Evolutionary conservation across 2,888 invertebrate species (phyloP).

Genomic region (Synanthedon andrenaeformis): DNA sequence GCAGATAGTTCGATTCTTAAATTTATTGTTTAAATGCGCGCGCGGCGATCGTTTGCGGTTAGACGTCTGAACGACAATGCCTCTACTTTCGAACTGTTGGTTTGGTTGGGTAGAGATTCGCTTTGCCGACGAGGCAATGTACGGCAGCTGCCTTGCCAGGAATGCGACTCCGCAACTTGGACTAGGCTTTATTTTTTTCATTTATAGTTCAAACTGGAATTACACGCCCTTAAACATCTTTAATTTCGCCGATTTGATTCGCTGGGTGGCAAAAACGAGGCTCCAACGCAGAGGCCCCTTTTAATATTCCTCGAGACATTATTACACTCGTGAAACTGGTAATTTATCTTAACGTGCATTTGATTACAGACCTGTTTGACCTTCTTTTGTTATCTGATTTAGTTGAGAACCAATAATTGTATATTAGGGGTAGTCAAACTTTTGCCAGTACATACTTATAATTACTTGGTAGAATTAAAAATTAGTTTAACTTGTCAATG

Average conservation of each 20-base stretch:
- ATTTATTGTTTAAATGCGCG: constrained; percentile 22
- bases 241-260: neutral
- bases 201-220: constrained; percentile 39
- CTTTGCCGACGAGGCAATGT: constrained; percentile 18
- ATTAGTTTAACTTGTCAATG: too few relatives aligned
- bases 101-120: constrained; percentile 6
- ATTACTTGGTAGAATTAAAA: too few relatives aligned
- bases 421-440: too few relatives aligned
- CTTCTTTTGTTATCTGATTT: neutral
- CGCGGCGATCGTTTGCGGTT: constrained; percentile 15
- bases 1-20: neutral
- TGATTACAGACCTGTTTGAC: neutral
- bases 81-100: constrained; percentile 61
- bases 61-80: constrained; percentile 44
- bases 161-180: constrained; percentile 54
- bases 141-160: constrained; percentile 38
- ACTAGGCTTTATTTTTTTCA: constrained; percentile 36
- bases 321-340: neutral
- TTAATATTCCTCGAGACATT: neutral
- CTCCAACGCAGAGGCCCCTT: neutral
- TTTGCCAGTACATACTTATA: too few relatives aligned
- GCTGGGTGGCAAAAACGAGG: neutral
- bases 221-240: constrained; percentile 14
- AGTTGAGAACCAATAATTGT: neutral
- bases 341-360: neutral